A percentile compares a stretch with the other conserved stretches of the same genome.
Evolutionary conservation across 2,797 vertebrate genomes (phyloP).

Genomic region (Holocentrus rufus): DNA sequence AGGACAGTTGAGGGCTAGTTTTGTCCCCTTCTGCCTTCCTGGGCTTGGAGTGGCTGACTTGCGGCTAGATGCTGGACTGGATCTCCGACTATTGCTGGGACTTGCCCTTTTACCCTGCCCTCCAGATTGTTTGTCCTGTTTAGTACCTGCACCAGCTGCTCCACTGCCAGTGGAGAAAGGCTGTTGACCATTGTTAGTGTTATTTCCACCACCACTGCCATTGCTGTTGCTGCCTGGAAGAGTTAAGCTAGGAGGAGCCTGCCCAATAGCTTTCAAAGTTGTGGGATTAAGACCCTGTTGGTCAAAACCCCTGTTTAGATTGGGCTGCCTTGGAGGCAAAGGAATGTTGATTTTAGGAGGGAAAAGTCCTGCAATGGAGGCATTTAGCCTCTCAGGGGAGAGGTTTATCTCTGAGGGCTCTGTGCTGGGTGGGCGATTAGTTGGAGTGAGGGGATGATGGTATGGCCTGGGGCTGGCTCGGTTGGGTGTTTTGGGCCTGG

Average conservation of each 20-base stretch:
- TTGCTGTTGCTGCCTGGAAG: conserved; percentile 83
- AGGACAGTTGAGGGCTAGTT: conserved; percentile 85
- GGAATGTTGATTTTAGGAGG: conserved; percentile 99
- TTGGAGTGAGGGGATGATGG: conserved; percentile 96
- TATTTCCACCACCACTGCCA: conserved; percentile 70
- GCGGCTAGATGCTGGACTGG: conserved; percentile 93
- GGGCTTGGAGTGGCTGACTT: conserved; percentile 97
- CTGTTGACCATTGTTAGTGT: conserved; percentile 83
- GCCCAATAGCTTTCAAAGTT: conserved; percentile 98
- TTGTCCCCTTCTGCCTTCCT: conserved; percentile 93
- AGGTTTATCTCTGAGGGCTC: conserved; percentile 99
- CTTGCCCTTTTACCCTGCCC: conserved; percentile 90
- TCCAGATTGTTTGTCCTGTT: conserved; percentile 90
- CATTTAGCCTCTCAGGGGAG: conserved; percentile 97
- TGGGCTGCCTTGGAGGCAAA: conserved; percentile 92
- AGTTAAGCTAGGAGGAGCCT: conserved; percentile 91
- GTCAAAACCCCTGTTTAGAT: conserved; percentile 94
- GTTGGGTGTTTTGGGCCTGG: conserved; percentile 97
- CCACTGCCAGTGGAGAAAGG: conserved; percentile 83
- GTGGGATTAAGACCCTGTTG: conserved; percentile 99
- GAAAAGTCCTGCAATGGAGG: conserved; percentile 97
- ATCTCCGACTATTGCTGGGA: conserved; percentile 94
- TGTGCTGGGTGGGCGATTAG: conserved; percentile 97
- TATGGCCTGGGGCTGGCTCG: conserved; percentile 97
- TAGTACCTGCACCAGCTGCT: conserved; percentile 81